Percentiles rank a stretch among this genome's conserved stretches.
phyloP scores from a whole-genome alignment of 2,113 vertebrate species.

The Anguilla japonica region DNA sequence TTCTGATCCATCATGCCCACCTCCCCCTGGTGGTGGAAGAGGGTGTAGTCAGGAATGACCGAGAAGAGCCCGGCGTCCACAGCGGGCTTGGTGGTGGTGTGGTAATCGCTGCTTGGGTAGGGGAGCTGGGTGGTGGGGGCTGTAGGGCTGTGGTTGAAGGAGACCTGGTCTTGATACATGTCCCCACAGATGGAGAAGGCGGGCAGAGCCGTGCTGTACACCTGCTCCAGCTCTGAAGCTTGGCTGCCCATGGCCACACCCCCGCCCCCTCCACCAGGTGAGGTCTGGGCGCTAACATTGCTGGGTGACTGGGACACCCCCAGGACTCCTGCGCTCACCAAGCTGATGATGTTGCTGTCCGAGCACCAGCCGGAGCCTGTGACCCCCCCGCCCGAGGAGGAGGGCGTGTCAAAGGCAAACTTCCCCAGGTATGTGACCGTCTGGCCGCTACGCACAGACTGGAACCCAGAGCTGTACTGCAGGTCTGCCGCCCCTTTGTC shows the following conservation, averaged over 20 bases:
- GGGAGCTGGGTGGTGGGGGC: constrained; percentile 56
- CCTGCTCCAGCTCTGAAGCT: constrained; percentile 77
- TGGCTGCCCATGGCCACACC: constrained; percentile 66
- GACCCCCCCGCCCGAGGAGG: constrained; percentile 7
- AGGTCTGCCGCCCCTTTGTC: constrained; percentile 77
- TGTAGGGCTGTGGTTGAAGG: constrained; percentile 75
- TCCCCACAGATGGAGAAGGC: constrained; percentile 79
- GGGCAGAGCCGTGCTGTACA: constrained; percentile 71
- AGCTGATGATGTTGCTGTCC: constrained; percentile 84
- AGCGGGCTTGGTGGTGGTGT: constrained; percentile 62
- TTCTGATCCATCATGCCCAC: constrained; percentile 78
- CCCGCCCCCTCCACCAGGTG: constrained; percentile 53
- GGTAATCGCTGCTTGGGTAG: constrained; percentile 78
- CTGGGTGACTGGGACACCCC: constrained; percentile 74
- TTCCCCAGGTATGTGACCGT: constrained; percentile 84
- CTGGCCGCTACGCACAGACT: constrained; percentile 74
- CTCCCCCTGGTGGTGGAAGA: constrained; percentile 79
- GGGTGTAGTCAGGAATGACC: constrained; percentile 82
- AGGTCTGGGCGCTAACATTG: constrained; percentile 69
- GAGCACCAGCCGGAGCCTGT: constrained; percentile 77
- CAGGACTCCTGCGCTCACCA: constrained; percentile 80
- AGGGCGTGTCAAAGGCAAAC: constrained; percentile 80
- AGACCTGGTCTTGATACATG: constrained; percentile 77
- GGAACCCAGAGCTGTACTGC: constrained; percentile 77
- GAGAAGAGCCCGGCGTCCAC: constrained; percentile 78